These are phyloP conservation scores for Nothobranchius furzeri DNA, from an alignment of 2,113 vertebrate genomes.

Conservation along the genomic window DNA sequence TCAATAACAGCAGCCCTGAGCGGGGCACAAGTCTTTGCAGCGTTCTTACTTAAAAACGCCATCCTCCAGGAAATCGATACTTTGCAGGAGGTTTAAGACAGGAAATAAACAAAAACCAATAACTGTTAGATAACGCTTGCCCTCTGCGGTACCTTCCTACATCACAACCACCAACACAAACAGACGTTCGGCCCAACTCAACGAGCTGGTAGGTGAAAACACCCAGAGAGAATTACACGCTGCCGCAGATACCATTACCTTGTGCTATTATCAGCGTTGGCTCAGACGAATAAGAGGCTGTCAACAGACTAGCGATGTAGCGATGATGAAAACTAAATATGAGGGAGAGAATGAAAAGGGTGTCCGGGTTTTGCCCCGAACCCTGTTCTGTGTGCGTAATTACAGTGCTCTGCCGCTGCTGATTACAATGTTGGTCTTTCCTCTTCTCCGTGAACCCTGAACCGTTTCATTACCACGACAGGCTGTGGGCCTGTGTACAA, in stretches of 20 bases:
- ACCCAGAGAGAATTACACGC: conserved; percentile 36
- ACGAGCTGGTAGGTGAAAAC: conserved; percentile 40
- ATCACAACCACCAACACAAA: conserved; percentile 59
- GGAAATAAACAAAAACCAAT: conserved; percentile 70
- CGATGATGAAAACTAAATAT: conserved; percentile 58
- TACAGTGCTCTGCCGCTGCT: conserved; percentile 56
- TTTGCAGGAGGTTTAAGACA: conserved; percentile 66
- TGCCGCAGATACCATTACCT: conserved; percentile 44
- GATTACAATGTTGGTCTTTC: conserved; percentile 74
- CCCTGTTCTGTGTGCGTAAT: conserved; percentile 66
- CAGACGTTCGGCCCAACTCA: conserved; percentile 34
- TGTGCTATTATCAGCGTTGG: conserved; percentile 27
- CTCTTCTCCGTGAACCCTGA: conserved; percentile 68
- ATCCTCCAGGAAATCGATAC: conserved; percentile 74
- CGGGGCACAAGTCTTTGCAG: conserved; percentile 42
- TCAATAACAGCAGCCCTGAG: conserved; percentile 56
- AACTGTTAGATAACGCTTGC: conserved; percentile 64
- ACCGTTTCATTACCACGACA: conserved; percentile 74
- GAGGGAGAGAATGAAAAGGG: conserved; percentile 46
- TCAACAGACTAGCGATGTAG: conserved; percentile 31
- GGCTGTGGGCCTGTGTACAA: conserved; percentile 61
- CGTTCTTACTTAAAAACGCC: conserved; percentile 63
- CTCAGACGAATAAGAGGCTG: conserved; percentile 49
- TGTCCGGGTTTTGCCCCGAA: conserved; percentile 68
- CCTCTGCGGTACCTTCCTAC: conserved; percentile 62